phyloP scores from a whole-genome alignment of 2,888 invertebrate genomes.

The Sphaerophoria taeniata region DNA sequence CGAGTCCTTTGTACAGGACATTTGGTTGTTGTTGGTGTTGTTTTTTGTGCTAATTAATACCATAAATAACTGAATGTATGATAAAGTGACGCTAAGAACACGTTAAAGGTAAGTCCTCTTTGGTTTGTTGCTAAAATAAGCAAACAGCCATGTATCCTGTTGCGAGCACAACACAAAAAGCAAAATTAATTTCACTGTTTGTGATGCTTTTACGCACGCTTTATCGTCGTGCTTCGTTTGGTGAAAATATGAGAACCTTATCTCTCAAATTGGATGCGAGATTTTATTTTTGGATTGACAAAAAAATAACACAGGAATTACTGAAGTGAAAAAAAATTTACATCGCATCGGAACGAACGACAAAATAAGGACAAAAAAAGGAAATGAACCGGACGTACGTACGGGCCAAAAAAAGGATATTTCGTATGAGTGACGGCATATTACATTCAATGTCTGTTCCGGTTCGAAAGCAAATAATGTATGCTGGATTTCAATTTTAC shows the following conservation, averaged over 20 bases:
- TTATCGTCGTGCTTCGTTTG: neutral
- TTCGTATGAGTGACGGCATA: slow-evolving; percentile 5
- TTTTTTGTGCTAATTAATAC: slow-evolving; percentile 50
- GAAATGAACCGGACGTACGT: neutral
- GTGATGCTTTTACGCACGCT: neutral
- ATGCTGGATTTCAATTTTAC: no score
- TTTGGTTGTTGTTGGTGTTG: slow-evolving; percentile 15
- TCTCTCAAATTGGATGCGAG: neutral
- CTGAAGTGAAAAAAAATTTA: neutral
- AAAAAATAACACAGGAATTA: neutral
- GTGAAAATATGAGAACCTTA: neutral
- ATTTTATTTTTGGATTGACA: slow-evolving; percentile 14
- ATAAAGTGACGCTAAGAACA: slow-evolving; percentile 39
- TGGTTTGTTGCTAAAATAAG: slow-evolving; percentile 19
- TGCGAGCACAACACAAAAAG: neutral
- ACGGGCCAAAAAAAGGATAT: slow-evolving; percentile 6
- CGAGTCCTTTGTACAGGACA: slow-evolving; percentile 16
- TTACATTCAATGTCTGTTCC: slow-evolving; percentile 7
- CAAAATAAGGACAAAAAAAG: neutral
- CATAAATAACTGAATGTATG: slow-evolving; percentile 23
- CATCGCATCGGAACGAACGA: neutral
- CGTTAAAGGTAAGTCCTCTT: slow-evolving; percentile 52
- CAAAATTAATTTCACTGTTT: slow-evolving; percentile 32
- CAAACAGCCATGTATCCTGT: slow-evolving; percentile 32
- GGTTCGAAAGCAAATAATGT: neutral